Base-by-base conservation (phyloP, 2,797 vertebrate species). In the Semaprochilodus insignis region DNA sequence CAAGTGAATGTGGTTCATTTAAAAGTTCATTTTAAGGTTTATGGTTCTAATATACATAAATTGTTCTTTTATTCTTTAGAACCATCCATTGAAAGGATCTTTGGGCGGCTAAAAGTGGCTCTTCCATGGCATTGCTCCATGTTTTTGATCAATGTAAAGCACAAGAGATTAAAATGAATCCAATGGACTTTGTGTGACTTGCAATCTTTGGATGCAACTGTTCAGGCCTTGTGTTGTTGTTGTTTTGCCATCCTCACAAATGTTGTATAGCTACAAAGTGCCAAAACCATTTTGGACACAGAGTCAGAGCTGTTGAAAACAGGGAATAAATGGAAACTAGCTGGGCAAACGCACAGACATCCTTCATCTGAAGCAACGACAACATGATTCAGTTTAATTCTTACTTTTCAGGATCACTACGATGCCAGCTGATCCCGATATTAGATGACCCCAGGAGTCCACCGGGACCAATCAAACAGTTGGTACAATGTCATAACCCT, bases 391-490 rank as follows among this genome's bases (percentile, higher is more conserved):
- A 44, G 34, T 23, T n/a, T 10, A n/a, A 40, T 8, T 13, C 66
- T 48, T 11, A 19, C 1, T 19, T 17, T 6, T 66, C 63, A 66
- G 27, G 31, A 16, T 15, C 6, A 31, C 62, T 21, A 16, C 17
- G 0, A 19, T 3, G 4, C 8, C 63, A 34, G 44, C 44, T 67
- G 65, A 40, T n/a, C 65, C 17, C 34, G 65, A 48, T 23, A 13
- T 84, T 78, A 76, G 66, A 57, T 82, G 90, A 91, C 90, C 90
- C 89, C 84, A 76, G 57, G 0, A 21, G 31, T 83, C 72, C 74
- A 85, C 88, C 84, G 86, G 70, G 91, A 91, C 89, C 86, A 93
- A 90, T 91, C 85, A 86, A 85, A 83, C 25, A 48, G 76, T 27
- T 40, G 51, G 77, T 80, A 55, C 83, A 80, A 81, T 84, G 81